These are phyloP conservation scores for Aplocera efformata DNA, from an alignment of 2,888 invertebrate species.

Conservation along the genomic window DNA sequence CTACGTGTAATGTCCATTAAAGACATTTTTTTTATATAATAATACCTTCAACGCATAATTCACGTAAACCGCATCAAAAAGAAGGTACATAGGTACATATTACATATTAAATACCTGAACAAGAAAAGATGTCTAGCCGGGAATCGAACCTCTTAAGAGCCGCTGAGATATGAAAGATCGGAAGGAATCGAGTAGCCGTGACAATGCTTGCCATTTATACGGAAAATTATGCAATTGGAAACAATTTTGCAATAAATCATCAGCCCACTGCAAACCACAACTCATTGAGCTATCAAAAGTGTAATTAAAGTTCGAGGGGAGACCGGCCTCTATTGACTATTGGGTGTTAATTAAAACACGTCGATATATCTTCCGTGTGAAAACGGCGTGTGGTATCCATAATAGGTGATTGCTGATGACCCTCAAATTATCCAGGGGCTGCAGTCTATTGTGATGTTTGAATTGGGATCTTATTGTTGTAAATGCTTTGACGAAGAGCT, in stretches of 20 bases:
- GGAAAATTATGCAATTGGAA: no score
- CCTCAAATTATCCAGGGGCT: conserved; percentile 38
- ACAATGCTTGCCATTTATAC: no score
- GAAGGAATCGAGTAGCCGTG: no score
- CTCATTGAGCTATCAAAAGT: conserved; percentile 45
- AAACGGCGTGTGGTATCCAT: conserved; percentile 48
- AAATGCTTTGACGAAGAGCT: neutral
- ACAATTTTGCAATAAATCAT: conserved; percentile 2
- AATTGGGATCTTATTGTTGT: conserved; percentile 13
- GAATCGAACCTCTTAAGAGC: no score
- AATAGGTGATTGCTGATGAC: conserved; percentile 52
- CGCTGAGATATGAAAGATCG: no score
- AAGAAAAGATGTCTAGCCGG: no score
- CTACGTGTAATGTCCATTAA: no score
- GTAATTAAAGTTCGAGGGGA: conserved; percentile 42
- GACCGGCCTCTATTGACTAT: conserved; percentile 44
- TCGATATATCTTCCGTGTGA: conserved; percentile 73
- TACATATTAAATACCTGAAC: no score
- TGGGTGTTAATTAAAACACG: conserved; percentile 65
- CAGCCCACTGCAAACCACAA: conserved; percentile 14
- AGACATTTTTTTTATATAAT: no score
- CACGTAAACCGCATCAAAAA: no score
- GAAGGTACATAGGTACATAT: no score
- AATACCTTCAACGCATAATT: no score
- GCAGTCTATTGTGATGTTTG: conserved; percentile 29